Evolutionary conservation across 2,797 vertebrate genomes (phyloP), one percentile per base, ranked within the genome.

Genomic region (Microctenopoma lineatum): DNA sequence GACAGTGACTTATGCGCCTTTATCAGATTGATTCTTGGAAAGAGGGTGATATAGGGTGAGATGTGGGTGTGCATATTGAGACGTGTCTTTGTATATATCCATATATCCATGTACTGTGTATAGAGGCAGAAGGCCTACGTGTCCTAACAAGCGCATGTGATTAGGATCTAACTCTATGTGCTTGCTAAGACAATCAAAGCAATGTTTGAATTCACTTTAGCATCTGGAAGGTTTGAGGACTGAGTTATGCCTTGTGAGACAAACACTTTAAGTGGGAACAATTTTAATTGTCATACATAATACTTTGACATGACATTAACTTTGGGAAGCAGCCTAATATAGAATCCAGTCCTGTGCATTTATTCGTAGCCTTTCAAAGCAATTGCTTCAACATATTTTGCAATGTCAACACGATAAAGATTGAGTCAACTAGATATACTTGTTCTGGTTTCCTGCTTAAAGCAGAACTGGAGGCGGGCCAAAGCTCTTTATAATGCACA

Each of bases 271-370:
- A 55, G 41, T 45, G 59, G 29, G 52, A 80, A 15, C 29, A 26
- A 16, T 83, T 84, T 61, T 76, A 72, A 76, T 80, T 67, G 55
- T 81, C 55, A 73, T 84, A 73, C 87, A 85, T 77, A 72, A 83
- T 13, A 69, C 67, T 80, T 77, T 53, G 76, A 83, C 60, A 58
- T 75, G 64, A 82, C 62, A 14, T 59, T 79, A 46, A 38, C 14
- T 38, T 44, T 51, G 14, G 61, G 65, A 67, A 68, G 15, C 29
- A 46, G 36, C 75, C 38, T 79, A 78, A 54, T 38, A 29, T 55
- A 13, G 5, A 32, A 32, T 32, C 29, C 29, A 32, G 29, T 32
- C 29, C 15, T 41, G 12, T 14, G 15, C 13, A 34, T 9, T 69
- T 21, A 48, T 47, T 68, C 54, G 8, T 25, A 59, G 53, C 75